phyloP scores from a whole-genome alignment of 2,888 invertebrate genomes.

The Galeopsomyia nigrocyanea region DNA sequence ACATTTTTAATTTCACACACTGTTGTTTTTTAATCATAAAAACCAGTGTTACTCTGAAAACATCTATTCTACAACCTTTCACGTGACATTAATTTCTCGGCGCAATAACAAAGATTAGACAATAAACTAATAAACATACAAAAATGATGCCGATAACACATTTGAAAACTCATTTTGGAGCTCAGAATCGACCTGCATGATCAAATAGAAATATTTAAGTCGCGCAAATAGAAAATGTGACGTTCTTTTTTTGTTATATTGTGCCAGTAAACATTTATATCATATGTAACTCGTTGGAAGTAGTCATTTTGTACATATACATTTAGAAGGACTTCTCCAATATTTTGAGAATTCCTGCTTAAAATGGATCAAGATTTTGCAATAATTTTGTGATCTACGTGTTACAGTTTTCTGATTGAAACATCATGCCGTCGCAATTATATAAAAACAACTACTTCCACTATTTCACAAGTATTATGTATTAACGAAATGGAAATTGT shows the following conservation, averaged over 20 bases:
- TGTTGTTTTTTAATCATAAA: too few relatives aligned
- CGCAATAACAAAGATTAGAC: conserved; percentile 32
- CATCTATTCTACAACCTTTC: too few relatives aligned
- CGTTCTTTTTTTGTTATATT: conserved; percentile 15
- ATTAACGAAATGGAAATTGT: conserved; percentile 28
- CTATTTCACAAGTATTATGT: conserved; percentile 31
- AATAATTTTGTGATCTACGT: too few relatives aligned
- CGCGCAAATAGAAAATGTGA: conserved; percentile 17
- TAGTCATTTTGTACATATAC: conserved; percentile 14
- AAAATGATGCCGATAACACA: conserved; percentile 36
- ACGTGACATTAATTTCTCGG: conserved; percentile 26
- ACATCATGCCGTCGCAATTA: too few relatives aligned
- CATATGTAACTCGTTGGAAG: conserved; percentile 5
- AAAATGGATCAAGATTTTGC: too few relatives aligned
- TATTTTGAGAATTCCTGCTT: too few relatives aligned
- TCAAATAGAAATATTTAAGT: conserved; percentile 18
- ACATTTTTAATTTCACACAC: conserved; percentile 4
- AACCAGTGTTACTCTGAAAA: too few relatives aligned
- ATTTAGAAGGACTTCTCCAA: too few relatives aligned
- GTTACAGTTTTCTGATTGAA: too few relatives aligned
- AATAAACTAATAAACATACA: conserved; percentile 44
- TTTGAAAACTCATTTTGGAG: conserved; percentile 34
- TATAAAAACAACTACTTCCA: conserved; percentile 24
- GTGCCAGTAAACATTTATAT: conserved; percentile 36
- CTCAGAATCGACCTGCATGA: conserved; percentile 39